These are phyloP conservation scores for Spinus pinus DNA, from an alignment of 2,797 vertebrate genomes.

Conservation along the genomic window DNA sequence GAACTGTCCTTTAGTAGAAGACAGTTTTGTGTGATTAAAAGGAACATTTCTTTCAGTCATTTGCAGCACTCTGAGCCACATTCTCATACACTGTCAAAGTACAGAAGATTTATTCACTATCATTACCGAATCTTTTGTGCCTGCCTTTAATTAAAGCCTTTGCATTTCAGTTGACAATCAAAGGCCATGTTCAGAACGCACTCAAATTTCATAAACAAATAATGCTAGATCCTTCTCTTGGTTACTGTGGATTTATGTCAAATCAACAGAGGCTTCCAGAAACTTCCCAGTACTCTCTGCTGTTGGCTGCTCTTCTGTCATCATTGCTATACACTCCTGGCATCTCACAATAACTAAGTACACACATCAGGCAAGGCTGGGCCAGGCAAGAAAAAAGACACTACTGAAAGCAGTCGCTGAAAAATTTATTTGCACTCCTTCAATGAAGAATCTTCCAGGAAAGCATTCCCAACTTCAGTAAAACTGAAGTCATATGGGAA, in stretches of 20 bases:
- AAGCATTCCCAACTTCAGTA: neutral
- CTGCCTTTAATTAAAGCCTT: neutral
- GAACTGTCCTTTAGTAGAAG: neutral
- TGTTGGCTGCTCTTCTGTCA: neutral
- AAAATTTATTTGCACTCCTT: neutral
- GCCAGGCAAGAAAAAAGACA: neutral
- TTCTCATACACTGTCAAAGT: neutral
- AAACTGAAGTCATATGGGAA: accelerated
- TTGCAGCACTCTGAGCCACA: neutral
- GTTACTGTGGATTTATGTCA: neutral
- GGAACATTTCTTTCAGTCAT: neutral
- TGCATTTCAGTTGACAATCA: neutral
- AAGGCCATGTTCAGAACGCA: neutral
- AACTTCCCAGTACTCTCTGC: neutral
- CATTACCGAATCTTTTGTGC: neutral
- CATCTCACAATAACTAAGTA: neutral
- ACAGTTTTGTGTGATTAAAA: neutral
- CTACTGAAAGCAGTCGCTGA: neutral
- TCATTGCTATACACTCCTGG: accelerated
- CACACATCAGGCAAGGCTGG: neutral
- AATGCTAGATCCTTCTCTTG: neutral
- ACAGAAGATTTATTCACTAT: neutral
- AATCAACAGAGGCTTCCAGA: neutral
- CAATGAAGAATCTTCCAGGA: neutral
- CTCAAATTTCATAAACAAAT: neutral